These are phyloP conservation scores for Parus major DNA, from an alignment of 2,113 vertebrate species.

Conservation along the genomic window DNA sequence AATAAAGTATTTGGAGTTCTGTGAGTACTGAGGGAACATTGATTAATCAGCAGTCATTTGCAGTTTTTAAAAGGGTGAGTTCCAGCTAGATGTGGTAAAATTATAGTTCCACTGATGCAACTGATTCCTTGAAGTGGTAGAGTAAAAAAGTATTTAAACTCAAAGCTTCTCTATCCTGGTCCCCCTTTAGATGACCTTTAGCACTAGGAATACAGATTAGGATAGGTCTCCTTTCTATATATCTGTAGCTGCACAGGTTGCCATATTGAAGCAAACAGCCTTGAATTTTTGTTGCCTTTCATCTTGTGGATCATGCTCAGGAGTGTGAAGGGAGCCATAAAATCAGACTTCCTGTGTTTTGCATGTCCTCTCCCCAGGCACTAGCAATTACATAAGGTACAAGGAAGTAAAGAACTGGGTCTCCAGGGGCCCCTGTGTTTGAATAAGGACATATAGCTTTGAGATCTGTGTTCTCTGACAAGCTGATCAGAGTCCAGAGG, in stretches of 20 bases:
- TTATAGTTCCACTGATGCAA: background rate
- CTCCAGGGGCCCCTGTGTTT: background rate
- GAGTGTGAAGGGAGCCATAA: background rate
- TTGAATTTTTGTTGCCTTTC: background rate
- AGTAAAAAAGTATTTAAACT: background rate
- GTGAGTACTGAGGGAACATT: background rate
- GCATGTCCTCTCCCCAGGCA: background rate
- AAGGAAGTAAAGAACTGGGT: background rate
- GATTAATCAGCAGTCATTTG: background rate
- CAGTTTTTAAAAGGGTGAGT: background rate
- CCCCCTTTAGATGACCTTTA: background rate
- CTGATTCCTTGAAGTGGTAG: background rate
- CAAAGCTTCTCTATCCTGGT: background rate
- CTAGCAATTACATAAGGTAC: background rate
- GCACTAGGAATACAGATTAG: background rate
- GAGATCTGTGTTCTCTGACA: background rate
- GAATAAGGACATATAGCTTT: background rate
- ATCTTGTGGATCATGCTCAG: background rate
- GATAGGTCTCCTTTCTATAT: background rate
- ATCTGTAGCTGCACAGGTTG: background rate
- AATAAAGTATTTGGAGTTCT: constrained; percentile 37
- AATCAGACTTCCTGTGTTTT: background rate
- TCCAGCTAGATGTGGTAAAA: background rate
- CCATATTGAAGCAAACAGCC: background rate
- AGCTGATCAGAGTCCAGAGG: background rate